Conservation (phyloP, 2,888 invertebrate genomes). For the Iselma pallidipennis region DNA sequence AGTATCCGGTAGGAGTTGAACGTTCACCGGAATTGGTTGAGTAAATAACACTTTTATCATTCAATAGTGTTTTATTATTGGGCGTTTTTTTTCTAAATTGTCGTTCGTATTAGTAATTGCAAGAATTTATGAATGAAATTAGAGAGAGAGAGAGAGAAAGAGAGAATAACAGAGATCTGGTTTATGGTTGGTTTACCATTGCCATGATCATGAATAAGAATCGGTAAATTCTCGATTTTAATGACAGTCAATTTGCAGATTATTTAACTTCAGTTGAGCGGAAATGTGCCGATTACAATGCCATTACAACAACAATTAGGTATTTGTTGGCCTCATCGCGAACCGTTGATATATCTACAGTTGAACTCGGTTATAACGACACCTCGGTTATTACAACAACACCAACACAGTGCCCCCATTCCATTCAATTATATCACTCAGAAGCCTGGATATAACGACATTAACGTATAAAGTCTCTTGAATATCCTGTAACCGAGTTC, state of each 20-base stretch:
- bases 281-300: conserved; percentile 9
- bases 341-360: no score
- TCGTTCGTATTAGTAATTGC: no score
- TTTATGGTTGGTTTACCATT: conserved; percentile 25
- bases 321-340: no score
- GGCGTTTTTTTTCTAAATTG: conserved; percentile 12
- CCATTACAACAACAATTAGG: background rate
- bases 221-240: conserved; percentile 26
- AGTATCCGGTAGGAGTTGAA: conserved; percentile 17
- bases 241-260: conserved; percentile 28
- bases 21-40: conserved; percentile 13
- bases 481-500: no score
- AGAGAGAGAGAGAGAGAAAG: conserved; percentile 1
- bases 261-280: conserved; percentile 27
- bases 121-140: conserved; percentile 28
- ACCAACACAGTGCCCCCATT: no score
- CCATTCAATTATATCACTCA: no score
- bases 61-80: conserved; percentile 6
- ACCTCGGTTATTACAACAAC: no score
- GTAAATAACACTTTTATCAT: conserved; percentile 20
- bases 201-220: conserved; percentile 27
- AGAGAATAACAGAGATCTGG: conserved; percentile 3
- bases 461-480: no score
- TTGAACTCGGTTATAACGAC: no score
- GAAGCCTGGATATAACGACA: no score